Conservation (phyloP, 2,888 invertebrate species). For the Drosophila recens region DNA sequence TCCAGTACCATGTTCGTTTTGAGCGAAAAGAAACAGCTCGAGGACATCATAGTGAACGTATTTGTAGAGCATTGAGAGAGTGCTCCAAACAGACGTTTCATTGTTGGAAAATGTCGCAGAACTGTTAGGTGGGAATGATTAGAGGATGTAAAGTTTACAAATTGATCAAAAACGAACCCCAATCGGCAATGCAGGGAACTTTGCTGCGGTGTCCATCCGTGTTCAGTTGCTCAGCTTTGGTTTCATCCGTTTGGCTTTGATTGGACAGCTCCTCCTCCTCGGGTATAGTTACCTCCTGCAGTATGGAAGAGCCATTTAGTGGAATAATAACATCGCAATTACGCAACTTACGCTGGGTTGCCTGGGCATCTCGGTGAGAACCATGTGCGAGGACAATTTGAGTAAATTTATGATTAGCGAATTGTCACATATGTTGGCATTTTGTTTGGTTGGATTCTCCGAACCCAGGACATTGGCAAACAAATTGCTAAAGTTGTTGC, state of each 20-base stretch:
- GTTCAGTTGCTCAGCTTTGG: conserved; percentile 90
- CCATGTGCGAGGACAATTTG: conserved; percentile 88
- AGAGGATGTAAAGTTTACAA: neutral
- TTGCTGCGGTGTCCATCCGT: conserved; percentile 86
- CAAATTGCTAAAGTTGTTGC: conserved; percentile 90
- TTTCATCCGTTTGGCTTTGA: conserved; percentile 92
- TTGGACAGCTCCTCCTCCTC: conserved; percentile 85
- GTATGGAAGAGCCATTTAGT: neutral
- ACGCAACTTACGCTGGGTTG: conserved; percentile 84
- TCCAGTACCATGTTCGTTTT: conserved; percentile 83
- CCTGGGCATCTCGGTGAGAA: conserved; percentile 88
- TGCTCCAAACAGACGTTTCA: conserved; percentile 93
- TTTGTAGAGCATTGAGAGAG: conserved; percentile 91
- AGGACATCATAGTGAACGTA: conserved; percentile 89
- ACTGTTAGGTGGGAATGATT: conserved; percentile 85
- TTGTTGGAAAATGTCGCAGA: conserved; percentile 91
- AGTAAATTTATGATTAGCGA: conserved; percentile 90
- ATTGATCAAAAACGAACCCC: conserved; percentile 85
- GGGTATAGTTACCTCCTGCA: conserved; percentile 84
- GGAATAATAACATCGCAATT: neutral
- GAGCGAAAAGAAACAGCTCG: conserved; percentile 85
- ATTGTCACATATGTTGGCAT: conserved; percentile 90
- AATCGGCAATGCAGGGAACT: conserved; percentile 91
- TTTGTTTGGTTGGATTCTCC: conserved; percentile 87
- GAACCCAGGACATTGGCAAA: conserved; percentile 91